Evolutionary conservation across 2,113 vertebrate genomes (phyloP).

Genomic region (Ceuthmochares aereus): DNA sequence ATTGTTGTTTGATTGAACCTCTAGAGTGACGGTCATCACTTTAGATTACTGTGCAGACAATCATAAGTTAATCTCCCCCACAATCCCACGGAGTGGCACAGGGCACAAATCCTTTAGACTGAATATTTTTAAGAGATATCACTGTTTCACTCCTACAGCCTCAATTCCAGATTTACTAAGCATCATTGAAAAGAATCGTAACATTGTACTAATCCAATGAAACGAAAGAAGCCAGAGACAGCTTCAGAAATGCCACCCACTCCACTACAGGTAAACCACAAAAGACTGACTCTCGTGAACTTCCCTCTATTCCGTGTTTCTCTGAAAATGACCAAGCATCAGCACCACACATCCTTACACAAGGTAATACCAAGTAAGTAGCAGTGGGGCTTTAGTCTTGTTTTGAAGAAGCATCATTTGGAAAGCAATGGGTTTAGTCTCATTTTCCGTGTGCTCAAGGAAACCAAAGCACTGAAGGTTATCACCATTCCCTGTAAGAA

Average conservation of each 20-base stretch:
- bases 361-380: background rate
- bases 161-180: background rate
- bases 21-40: too few species aligned
- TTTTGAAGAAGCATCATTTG: background rate
- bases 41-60: too few species aligned
- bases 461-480: background rate
- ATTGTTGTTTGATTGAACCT: too few species aligned
- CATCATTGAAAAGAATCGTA: rapidly evolving
- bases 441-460: rapidly evolving
- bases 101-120: background rate
- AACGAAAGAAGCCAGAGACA: background rate
- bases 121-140: background rate
- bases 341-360: too few species aligned
- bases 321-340: background rate
- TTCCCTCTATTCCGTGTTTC: background rate
- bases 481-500: background rate
- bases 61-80: too few species aligned
- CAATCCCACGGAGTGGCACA: too few species aligned
- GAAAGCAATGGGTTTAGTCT: background rate
- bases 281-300: background rate
- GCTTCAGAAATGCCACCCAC: background rate
- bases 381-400: background rate
- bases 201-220: rapidly evolving
- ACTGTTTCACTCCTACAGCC: rapidly evolving
- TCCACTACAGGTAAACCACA: rapidly evolving